These are phyloP conservation scores for Iphiclides podalirius DNA, from an alignment of 2,888 invertebrate genomes.

Conservation along the genomic window DNA sequence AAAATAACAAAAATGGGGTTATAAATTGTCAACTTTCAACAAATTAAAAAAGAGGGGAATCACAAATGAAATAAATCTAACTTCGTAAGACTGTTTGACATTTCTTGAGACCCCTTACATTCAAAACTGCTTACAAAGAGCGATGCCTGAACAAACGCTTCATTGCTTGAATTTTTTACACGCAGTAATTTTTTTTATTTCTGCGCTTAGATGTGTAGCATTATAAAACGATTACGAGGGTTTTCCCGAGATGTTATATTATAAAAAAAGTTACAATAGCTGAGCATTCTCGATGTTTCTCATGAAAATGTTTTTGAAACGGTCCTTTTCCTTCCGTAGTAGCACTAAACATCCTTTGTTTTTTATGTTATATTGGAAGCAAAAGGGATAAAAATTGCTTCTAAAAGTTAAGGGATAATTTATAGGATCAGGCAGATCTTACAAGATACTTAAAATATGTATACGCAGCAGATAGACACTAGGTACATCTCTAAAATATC, in stretches of 20 bases:
- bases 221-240: slow-evolving; percentile 14
- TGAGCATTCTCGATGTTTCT: background rate
- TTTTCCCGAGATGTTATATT: background rate
- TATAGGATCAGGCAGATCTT: too few species aligned
- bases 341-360: too few species aligned
- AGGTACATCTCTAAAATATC: too few species aligned
- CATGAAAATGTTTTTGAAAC: background rate
- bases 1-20: too few species aligned
- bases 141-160: slow-evolving; percentile 19
- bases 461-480: too few species aligned
- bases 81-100: slow-evolving; percentile 3
- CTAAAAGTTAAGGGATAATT: too few species aligned
- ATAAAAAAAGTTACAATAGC: slow-evolving; percentile 1
- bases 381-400: too few species aligned
- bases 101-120: slow-evolving; percentile 11
- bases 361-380: too few species aligned
- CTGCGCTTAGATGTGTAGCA: slow-evolving; percentile 12
- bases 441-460: too few species aligned
- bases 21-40: too few species aligned
- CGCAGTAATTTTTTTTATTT: slow-evolving; percentile 28
- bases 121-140: slow-evolving; percentile 18
- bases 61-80: slow-evolving; percentile 6
- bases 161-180: slow-evolving; percentile 25
- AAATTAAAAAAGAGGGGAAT: background rate
- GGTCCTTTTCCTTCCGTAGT: background rate